Conservation (phyloP, 2,888 invertebrate genomes). For the Schizaphis graminum region DNA sequence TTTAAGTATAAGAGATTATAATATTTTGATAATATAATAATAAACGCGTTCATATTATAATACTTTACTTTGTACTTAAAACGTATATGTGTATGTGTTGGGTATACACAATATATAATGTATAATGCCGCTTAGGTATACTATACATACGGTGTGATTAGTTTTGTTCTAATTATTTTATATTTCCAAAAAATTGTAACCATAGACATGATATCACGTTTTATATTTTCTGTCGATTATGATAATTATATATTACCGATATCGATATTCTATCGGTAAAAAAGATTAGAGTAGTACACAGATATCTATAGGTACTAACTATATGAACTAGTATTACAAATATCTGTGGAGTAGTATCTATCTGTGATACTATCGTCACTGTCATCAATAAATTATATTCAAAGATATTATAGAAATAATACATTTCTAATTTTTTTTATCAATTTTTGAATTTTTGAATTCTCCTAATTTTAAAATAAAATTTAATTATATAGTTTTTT, state of each 20-base stretch:
- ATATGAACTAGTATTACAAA: too few species aligned
- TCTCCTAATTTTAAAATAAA: too few species aligned
- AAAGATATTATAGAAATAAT: not conserved
- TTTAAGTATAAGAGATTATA: conserved; percentile 36
- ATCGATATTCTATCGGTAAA: not conserved
- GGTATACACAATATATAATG: not conserved
- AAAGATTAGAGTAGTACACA: not conserved
- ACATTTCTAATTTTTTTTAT: not conserved
- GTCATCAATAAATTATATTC: not conserved
- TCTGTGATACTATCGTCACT: not conserved
- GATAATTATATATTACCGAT: not conserved
- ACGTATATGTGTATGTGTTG: not conserved
- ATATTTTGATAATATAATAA: conserved; percentile 32
- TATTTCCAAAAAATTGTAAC: not conserved
- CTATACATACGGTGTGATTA: not conserved
- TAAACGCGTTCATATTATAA: conserved; percentile 21
- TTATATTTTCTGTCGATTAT: not conserved
- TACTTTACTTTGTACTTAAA: conserved; percentile 4
- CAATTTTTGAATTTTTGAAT: not conserved
- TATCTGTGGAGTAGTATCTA: too few species aligned
- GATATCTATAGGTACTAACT: too few species aligned
- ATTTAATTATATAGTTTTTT: not conserved
- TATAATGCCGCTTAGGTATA: not conserved
- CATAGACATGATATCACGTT: not conserved
- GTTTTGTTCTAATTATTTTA: not conserved